A percentile compares a stretch with the other conserved stretches of the same genome.
These are phyloP conservation scores for Tragelaphus strepsiceros DNA, from an alignment of 2,113 vertebrate species.

Conservation along the genomic window DNA sequence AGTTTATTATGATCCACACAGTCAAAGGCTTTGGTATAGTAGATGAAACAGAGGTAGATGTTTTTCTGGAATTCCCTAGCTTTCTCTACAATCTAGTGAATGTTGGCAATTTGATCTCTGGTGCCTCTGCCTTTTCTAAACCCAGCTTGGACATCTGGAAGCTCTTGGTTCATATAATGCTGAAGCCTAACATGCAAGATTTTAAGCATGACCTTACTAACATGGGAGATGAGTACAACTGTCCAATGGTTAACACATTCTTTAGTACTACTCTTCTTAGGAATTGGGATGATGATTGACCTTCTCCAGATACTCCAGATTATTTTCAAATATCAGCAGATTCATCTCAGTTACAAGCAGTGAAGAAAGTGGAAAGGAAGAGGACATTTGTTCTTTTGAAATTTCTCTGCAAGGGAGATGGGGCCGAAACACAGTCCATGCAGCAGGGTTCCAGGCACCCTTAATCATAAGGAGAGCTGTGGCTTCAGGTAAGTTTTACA, in stretches of 20 bases:
- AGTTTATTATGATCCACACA: background rate
- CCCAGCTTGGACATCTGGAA: background rate
- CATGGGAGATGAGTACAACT: background rate
- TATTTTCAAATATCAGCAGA: conserved; percentile 33
- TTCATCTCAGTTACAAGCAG: background rate
- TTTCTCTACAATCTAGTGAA: background rate
- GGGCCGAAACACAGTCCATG: background rate
- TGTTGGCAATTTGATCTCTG: background rate
- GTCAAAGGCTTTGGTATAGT: background rate
- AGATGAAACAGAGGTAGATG: background rate
- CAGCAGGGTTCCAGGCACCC: background rate
- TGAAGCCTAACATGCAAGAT: background rate
- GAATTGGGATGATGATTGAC: background rate
- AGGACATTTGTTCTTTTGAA: background rate
- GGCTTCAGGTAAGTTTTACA: background rate
- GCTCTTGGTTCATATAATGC: background rate
- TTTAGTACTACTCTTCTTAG: background rate
- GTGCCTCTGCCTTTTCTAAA: background rate
- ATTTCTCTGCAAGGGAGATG: background rate
- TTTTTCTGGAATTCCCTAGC: background rate
- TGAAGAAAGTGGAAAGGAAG: background rate
- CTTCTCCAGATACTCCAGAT: conserved; percentile 2
- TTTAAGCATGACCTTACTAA: background rate
- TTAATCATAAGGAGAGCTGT: background rate
- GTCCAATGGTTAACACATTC: background rate